Evolutionary conservation across 1,140 invertebrate genomes (phyloP), one percentile per base, ranked within the genome.

Genomic region (Spodoptera frugiperda): DNA sequence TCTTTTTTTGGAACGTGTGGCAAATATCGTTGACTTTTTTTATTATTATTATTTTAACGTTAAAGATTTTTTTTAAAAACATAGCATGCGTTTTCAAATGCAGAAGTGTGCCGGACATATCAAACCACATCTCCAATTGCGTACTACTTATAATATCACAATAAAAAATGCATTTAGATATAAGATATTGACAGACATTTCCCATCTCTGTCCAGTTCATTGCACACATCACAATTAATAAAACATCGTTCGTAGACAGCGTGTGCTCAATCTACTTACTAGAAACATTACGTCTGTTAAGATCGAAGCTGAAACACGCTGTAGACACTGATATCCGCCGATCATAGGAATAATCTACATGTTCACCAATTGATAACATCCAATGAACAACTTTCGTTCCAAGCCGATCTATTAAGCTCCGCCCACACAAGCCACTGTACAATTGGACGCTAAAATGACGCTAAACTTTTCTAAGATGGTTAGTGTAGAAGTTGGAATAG

Each of bases 301-400:
- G 71, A 73, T 80, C 75, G 79, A 76, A 46, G 76, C 30, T 15
- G 12, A 67, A 39, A 76, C 51, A 46, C 15, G 54, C 48, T 55
- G 57, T 77, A 72, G n/a, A 59, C 70, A 46, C 71, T 15, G 67
- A 78, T 78, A 81, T 76, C 25, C 59, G 73, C 30, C 57, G 78
- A 80, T 80, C 78, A 77, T 68, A 76, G 77, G 30, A 77, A 77
- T 80, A 77, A 92, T 89, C 87, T 85, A 82, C 88, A 82, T 91
- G 89, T 91, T 88, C 85, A 80, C 76, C 78, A 82, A 87, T 89
- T 86, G 90, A 92, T 93, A 92, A 89, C 89, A 91, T 90, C 89
- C 90, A 91, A 91, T 90, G 85, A 90, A 92, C 89, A 90, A 91
- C 87, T 93, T 93, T 91, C 91, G 83, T 92, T 86, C 79, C 55